These are phyloP conservation scores for Drosophila equinoxialis DNA, from an alignment of 1,140 invertebrate genomes.

Conservation along the genomic window DNA sequence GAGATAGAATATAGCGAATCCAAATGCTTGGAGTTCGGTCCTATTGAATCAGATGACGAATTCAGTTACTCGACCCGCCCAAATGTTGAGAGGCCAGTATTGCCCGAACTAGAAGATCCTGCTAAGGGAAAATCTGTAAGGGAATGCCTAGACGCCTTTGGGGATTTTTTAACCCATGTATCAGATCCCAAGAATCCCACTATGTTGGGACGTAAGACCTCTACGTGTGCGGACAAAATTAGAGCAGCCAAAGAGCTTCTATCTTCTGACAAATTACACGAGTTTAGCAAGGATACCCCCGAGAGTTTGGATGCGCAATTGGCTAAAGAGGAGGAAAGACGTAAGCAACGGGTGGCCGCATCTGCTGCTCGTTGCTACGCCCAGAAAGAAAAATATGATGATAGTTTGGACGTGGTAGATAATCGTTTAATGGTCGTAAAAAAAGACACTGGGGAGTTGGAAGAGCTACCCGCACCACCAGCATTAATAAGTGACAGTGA, in stretches of 20 bases:
- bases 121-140: constrained; percentile 57
- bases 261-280: constrained; percentile 26
- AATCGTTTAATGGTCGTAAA: constrained; percentile 70
- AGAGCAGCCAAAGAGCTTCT: constrained; percentile 50
- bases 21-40: constrained; percentile 55
- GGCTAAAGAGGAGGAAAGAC: constrained; percentile 33
- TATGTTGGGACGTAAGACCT: neutral
- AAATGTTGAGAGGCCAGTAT: constrained; percentile 39
- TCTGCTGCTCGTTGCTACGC: constrained; percentile 57
- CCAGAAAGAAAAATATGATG: constrained; percentile 65
- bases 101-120: constrained; percentile 50
- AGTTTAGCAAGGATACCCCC: constrained; percentile 40
- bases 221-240: constrained; percentile 39
- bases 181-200: constrained; percentile 8
- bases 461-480: constrained; percentile 59
- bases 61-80: constrained; percentile 57
- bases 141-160: constrained; percentile 58
- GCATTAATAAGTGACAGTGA: constrained; percentile 47
- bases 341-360: constrained; percentile 33
- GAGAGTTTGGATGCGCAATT: constrained; percentile 49
- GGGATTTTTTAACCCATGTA: constrained; percentile 39
- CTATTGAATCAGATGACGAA: constrained; percentile 70
- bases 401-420: constrained; percentile 67
- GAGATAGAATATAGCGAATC: constrained; percentile 41
- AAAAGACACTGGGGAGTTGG: constrained; percentile 59